phyloP scores from a whole-genome alignment of 2,888 invertebrate genomes.

The Allacma fusca region DNA sequence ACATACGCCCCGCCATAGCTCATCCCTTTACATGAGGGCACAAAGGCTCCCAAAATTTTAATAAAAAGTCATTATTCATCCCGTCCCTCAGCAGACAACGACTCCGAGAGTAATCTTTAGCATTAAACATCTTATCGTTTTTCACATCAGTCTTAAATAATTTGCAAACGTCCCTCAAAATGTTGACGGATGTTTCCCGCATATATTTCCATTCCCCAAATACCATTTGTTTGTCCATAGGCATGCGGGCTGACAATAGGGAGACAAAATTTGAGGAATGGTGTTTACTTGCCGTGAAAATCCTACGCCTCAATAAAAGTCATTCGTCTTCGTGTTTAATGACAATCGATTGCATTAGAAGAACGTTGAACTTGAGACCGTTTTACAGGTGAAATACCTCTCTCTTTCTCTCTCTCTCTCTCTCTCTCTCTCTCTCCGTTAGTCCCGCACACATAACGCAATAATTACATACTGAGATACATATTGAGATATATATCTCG shows the following conservation, averaged over 20 bases:
- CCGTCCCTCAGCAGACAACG: neutral
- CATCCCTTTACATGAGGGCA: neutral
- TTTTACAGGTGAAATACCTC: neutral
- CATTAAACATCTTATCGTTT: slow-evolving; percentile 16
- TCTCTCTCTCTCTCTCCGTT: neutral
- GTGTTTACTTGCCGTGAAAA: neutral
- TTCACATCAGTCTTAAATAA: slow-evolving; percentile 34
- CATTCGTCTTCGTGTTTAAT: neutral
- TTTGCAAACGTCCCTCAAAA: slow-evolving; percentile 5
- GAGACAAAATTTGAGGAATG: neutral
- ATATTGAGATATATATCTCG: no score
- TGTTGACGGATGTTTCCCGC: slow-evolving; percentile 31
- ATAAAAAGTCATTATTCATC: slow-evolving; percentile 11
- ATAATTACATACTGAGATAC: no score
- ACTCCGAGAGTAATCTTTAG: neutral
- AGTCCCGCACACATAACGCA: no score
- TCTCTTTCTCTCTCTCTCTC: neutral
- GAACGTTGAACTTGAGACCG: slow-evolving; percentile 32
- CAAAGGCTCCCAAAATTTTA: neutral
- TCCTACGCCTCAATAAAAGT: neutral
- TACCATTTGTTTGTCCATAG: neutral
- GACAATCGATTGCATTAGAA: slow-evolving; percentile 24
- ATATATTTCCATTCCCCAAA: no score
- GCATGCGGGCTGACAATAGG: no score
- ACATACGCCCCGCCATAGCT: no score